Evolutionary conservation across 2,797 vertebrate species (phyloP).

Genomic region (Hippopotamyrus pictus): DNA sequence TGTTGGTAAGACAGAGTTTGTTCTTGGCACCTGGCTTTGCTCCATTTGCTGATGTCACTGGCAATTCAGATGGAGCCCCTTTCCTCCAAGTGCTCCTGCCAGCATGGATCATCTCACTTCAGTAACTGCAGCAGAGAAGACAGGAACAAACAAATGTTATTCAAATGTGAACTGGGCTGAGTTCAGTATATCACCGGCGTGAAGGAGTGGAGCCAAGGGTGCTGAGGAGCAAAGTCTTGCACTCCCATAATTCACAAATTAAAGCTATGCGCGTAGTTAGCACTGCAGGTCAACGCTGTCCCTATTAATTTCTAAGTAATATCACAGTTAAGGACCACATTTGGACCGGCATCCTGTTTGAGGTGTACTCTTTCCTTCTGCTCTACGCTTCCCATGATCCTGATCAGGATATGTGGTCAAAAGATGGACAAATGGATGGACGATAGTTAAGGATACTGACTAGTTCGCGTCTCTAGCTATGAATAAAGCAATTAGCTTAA

Average conservation of each 20-base stretch:
- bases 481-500: not conserved
- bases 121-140: not conserved
- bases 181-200: not conserved
- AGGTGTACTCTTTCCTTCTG: not conserved
- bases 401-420: not conserved
- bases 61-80: not conserved
- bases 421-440: not conserved
- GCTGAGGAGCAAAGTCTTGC: not conserved
- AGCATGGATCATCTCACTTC: not conserved
- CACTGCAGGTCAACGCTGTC: not conserved
- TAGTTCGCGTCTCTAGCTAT: not conserved
- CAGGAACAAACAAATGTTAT: not conserved
- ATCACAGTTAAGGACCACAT: not conserved
- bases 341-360: not conserved
- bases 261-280: not conserved
- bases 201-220: not conserved
- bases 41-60: not conserved
- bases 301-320: not conserved
- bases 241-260: not conserved
- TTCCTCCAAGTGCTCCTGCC: not conserved
- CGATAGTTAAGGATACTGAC: not conserved
- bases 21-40: not conserved
- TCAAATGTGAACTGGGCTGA: not conserved
- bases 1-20: not conserved
- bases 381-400: not conserved